Base-by-base conservation (phyloP, 2,113 vertebrate species). In the Gallinago undulata region DNA sequence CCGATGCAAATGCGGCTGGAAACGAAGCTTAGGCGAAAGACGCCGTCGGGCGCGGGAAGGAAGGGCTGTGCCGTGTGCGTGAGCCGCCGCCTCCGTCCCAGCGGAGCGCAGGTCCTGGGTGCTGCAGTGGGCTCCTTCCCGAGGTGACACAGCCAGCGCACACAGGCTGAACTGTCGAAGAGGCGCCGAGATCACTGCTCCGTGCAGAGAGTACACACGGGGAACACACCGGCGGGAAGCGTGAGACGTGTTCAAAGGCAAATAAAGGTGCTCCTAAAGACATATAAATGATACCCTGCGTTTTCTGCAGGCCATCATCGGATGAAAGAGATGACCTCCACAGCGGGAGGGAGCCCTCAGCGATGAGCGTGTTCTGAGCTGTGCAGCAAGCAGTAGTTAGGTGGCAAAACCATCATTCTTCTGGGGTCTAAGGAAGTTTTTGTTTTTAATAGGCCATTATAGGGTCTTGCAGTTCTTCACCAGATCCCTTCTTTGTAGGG, bases 191-290 rank as follows among this genome's bases (percentile, higher is more conserved):
- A 31, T 43, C 56, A 10, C 39, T 51, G 59, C 24, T 39, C 50
- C 2, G 0, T 56, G 14, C 3, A 7, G 69, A 47, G 23, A 28
- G 4, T 12, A 3, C 18, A 2, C 10, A 1, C 4, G 31, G 56
- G 45, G 55, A 39, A 51, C 13, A 21, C 13, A 43, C 55, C 22
- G 50, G 41, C 6, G 6, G 28, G 27, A 73, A 73, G 11, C 3
- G 9, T 1, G 6, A 43, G 19, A 1, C 60, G 68, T 43, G 15
- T 6, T 77, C 74, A 74, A 37, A 47, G 45, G 64, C 59, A 63
- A 74, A 22, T 57, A 57, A 30, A 17, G 0, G 11, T n/a, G 10
- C 39, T 56, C 37, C 3, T 11, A 31, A 63, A 63, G 70, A 28
- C 35, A 17, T 17, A 66, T 43, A 30, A 50, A 24, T 13, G 43